Conservation (phyloP, 2,888 invertebrate genomes). For the Eucera pruinosa region DNA sequence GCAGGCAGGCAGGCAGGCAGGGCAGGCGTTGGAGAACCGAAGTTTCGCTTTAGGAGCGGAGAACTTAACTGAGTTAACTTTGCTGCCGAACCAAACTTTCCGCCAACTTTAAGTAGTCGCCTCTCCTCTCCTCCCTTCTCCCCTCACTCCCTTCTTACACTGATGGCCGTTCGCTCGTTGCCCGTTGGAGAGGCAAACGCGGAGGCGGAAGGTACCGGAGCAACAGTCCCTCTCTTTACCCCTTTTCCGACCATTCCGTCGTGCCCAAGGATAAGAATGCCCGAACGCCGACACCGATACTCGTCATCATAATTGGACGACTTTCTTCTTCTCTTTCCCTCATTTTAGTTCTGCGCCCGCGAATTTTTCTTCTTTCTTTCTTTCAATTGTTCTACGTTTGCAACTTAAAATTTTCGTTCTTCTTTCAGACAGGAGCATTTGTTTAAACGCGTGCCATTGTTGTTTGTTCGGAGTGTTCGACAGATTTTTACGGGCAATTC, state of each 20-base stretch:
- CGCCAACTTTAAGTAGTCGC: conserved; percentile 83
- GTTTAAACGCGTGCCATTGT: conserved; percentile 20
- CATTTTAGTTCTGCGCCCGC: conserved; percentile 33
- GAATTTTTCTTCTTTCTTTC: neutral
- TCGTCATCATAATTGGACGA: conserved; percentile 71
- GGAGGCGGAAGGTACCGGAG: conserved; percentile 65
- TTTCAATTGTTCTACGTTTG: neutral
- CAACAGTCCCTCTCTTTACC: conserved; percentile 59
- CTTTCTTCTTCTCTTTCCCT: conserved; percentile 54
- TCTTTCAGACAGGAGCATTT: conserved; percentile 15
- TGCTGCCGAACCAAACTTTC: conserved; percentile 83
- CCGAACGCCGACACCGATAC: conserved; percentile 69
- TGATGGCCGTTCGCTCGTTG: conserved; percentile 63
- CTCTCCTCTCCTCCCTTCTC: conserved; percentile 68
- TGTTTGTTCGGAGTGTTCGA: conserved; percentile 7
- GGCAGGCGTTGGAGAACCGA: conserved; percentile 77
- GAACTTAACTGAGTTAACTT: conserved; percentile 84
- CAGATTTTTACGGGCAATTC: conserved; percentile 6
- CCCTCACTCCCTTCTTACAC: conserved; percentile 39
- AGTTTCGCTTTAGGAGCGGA: conserved; percentile 82
- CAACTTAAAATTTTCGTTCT: conserved; percentile 25
- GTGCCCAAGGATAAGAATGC: conserved; percentile 64
- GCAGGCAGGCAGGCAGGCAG: conserved; percentile 40
- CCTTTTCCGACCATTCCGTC: conserved; percentile 54
- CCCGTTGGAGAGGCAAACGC: conserved; percentile 51